Conservation (phyloP, 2,888 invertebrate genomes). For the Gari tellinella region DNA sequence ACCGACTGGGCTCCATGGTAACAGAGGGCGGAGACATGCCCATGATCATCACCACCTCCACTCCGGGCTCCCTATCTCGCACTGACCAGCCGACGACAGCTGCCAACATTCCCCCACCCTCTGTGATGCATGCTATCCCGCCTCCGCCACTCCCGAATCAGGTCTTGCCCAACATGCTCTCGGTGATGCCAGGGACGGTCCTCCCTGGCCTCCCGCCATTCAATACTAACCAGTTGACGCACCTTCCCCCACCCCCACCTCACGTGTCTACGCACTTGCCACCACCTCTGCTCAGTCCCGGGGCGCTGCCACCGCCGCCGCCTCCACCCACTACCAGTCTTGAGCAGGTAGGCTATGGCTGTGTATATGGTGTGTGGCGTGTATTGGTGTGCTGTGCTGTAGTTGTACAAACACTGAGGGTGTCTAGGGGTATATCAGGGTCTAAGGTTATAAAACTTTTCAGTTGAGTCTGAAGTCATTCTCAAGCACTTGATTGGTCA, state of each 20-base stretch:
- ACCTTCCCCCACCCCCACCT: slow-evolving; percentile 50
- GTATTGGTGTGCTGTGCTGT: slow-evolving; percentile 4
- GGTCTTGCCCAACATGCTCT: slow-evolving; percentile 61
- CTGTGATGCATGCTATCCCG: slow-evolving; percentile 47
- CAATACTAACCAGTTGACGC: slow-evolving; percentile 54
- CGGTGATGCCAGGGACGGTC: slow-evolving; percentile 32
- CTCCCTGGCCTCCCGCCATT: slow-evolving; percentile 46
- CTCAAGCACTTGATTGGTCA: too few species aligned
- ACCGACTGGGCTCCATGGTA: neutral
- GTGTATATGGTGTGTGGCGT: slow-evolving; percentile 7
- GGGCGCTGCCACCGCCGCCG: slow-evolving; percentile 32
- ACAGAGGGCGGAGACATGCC: slow-evolving; percentile 2
- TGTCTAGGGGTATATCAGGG: too few species aligned
- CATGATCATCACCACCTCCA: neutral
- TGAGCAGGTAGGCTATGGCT: slow-evolving; percentile 49
- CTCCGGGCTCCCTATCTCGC: slow-evolving; percentile 2
- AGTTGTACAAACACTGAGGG: neutral
- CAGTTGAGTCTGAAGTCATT: too few species aligned
- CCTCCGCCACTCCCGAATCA: slow-evolving; percentile 56
- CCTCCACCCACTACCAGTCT: slow-evolving; percentile 36
- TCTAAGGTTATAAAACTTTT: too few species aligned
- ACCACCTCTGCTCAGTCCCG: slow-evolving; percentile 45
- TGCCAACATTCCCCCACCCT: slow-evolving; percentile 51
- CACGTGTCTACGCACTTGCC: slow-evolving; percentile 34
- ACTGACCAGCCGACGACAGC: slow-evolving; percentile 15